Percentiles rank a stretch among this genome's conserved stretches.
Evolutionary conservation across 1,140 invertebrate species (phyloP).

Genomic region (Zaprionus ornatus): DNA sequence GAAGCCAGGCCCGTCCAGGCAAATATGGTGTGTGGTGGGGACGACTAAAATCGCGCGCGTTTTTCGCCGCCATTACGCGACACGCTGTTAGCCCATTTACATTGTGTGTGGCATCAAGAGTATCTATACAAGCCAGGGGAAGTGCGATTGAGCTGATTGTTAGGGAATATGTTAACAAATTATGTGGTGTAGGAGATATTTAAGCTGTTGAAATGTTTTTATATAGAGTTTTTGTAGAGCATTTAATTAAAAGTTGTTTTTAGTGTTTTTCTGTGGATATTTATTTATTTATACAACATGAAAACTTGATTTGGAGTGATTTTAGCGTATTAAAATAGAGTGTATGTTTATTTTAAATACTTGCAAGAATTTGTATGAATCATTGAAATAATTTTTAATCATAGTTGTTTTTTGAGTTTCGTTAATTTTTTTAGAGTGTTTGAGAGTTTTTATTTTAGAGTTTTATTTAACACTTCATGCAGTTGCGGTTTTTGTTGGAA

Average conservation of each 20-base stretch:
- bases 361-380: no score
- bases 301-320: no score
- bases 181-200: background rate
- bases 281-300: no score
- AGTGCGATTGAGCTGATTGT: background rate
- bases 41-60: constrained; percentile 47
- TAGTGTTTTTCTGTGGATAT: no score
- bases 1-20: constrained; percentile 7
- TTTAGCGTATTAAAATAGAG: no score
- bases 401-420: no score
- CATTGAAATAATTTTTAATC: no score
- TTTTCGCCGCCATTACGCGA: constrained; percentile 23
- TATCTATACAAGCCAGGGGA: no score
- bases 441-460: background rate
- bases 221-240: background rate
- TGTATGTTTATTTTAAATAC: no score
- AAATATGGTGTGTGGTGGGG: constrained; percentile 4
- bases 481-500: background rate
- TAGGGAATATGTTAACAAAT: background rate
- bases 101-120: background rate
- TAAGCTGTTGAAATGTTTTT: background rate
- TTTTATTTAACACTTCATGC: background rate
- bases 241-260: no score
- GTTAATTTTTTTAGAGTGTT: background rate
- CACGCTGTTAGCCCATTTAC: constrained; percentile 22